Percentiles rank a stretch among this genome's conserved stretches.
phyloP scores from a whole-genome alignment of 1,140 invertebrate genomes.

The Episyrphus balteatus region DNA sequence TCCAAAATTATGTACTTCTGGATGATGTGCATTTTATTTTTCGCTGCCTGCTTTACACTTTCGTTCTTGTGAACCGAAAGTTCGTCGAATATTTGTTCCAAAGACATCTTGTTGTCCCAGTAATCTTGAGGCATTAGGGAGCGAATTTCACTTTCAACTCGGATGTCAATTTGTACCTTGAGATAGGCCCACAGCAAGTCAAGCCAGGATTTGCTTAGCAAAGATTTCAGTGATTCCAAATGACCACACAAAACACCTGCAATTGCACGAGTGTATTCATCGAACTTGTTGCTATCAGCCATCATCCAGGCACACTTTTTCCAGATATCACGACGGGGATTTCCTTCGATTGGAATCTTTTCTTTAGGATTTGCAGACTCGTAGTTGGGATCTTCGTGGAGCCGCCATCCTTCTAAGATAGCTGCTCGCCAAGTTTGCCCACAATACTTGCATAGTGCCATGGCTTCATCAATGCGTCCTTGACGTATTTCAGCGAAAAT shows the following conservation, averaged over 20 bases:
- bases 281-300: conserved; percentile 43
- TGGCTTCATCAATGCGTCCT: conserved; percentile 73
- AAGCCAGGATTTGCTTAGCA: conserved; percentile 67
- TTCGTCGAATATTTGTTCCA: conserved; percentile 61
- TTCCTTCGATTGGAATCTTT: conserved; percentile 62
- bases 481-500: conserved; percentile 73
- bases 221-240: conserved; percentile 57
- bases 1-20: conserved; percentile 70
- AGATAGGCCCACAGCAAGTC: conserved; percentile 86
- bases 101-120: conserved; percentile 61
- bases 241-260: conserved; percentile 77
- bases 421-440: conserved; percentile 86
- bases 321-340: conserved; percentile 82
- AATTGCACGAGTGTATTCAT: conserved; percentile 53
- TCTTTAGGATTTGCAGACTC: conserved; percentile 33
- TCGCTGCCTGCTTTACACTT: conserved; percentile 42
- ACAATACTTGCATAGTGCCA: conserved; percentile 68
- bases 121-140: conserved; percentile 59
- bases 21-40: conserved; percentile 51
- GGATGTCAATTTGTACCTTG: conserved; percentile 68
- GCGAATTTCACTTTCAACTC: conserved; percentile 60
- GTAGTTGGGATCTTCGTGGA: conserved; percentile 73
- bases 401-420: conserved; percentile 77
- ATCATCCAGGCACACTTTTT: conserved; percentile 72
- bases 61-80: conserved; percentile 45